phyloP scores from a whole-genome alignment of 92 coral and sea anemone genomes.

The Muricea muricata region DNA sequence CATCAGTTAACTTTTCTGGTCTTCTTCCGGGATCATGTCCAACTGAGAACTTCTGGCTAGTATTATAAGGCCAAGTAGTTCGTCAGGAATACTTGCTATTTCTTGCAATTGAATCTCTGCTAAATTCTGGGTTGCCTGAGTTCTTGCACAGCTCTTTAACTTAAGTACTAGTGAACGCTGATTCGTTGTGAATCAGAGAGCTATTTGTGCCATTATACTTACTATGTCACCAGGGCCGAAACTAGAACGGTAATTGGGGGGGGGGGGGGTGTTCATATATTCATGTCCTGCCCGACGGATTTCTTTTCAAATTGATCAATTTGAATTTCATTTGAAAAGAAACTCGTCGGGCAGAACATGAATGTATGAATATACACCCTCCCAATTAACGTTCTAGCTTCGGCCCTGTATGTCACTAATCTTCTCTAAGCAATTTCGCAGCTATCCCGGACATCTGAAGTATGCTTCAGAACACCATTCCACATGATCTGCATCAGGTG shows the following conservation, averaged over 20 bases:
- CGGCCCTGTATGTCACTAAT: not conserved
- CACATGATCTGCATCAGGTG: slow-evolving; percentile 14
- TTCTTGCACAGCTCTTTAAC: slow-evolving; percentile 5
- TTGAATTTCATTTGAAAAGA: no score
- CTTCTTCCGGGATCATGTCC: slow-evolving; percentile 1
- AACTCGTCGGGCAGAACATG: no score
- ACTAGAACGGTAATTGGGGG: no score
- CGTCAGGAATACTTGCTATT: not conserved
- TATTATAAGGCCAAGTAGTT: not conserved
- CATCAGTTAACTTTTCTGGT: not conserved
- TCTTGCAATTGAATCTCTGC: slow-evolving; percentile 5
- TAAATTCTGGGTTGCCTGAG: not conserved
- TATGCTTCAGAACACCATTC: slow-evolving; percentile 19
- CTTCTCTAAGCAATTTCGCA: slow-evolving; percentile 18
- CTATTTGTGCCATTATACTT: slow-evolving; percentile 17
- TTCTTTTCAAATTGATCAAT: no score
- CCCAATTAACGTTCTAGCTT: no score
- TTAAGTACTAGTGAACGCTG: slow-evolving; percentile 12
- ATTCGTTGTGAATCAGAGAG: slow-evolving; percentile 25
- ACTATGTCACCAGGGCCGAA: no score
- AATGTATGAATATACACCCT: no score
- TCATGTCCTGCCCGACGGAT: no score
- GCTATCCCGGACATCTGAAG: slow-evolving; percentile 16
- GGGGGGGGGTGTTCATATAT: no score
- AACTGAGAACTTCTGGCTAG: not conserved